Evolutionary conservation across 1,140 invertebrate genomes (phyloP).

Genomic region (Bombus impatiens): DNA sequence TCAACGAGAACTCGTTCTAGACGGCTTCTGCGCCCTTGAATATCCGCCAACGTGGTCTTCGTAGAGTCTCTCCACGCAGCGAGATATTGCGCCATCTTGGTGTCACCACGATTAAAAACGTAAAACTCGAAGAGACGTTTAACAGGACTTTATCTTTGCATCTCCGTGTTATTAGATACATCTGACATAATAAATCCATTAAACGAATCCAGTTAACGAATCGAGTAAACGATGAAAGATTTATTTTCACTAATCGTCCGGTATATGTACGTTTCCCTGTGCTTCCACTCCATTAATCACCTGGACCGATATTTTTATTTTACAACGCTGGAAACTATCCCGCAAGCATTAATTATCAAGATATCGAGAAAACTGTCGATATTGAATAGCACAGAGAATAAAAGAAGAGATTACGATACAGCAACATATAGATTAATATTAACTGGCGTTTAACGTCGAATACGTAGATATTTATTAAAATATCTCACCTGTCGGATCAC

Average conservation of each 20-base stretch:
- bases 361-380: too few relatives aligned
- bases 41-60: conserved; percentile 37
- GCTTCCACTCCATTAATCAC: neutral
- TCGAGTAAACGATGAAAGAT: neutral
- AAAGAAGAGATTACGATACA: neutral
- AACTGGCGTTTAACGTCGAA: too few relatives aligned
- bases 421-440: neutral
- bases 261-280: neutral
- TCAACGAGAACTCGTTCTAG: conserved; percentile 10
- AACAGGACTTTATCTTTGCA: neutral
- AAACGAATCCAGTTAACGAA: neutral
- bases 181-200: neutral
- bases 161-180: neutral
- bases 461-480: too few relatives aligned
- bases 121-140: conserved; percentile 4
- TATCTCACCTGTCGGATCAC: conserved; percentile 30
- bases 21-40: conserved; percentile 45
- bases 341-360: neutral
- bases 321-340: neutral
- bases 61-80: conserved; percentile 21
- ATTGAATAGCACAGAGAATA: neutral
- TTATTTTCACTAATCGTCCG: neutral
- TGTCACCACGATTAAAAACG: conserved; percentile 16
- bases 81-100: conserved; percentile 55
- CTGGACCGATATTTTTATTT: neutral